phyloP scores from a whole-genome alignment of 2,888 invertebrate genomes.

The Vannuccia rotundouncinata region DNA sequence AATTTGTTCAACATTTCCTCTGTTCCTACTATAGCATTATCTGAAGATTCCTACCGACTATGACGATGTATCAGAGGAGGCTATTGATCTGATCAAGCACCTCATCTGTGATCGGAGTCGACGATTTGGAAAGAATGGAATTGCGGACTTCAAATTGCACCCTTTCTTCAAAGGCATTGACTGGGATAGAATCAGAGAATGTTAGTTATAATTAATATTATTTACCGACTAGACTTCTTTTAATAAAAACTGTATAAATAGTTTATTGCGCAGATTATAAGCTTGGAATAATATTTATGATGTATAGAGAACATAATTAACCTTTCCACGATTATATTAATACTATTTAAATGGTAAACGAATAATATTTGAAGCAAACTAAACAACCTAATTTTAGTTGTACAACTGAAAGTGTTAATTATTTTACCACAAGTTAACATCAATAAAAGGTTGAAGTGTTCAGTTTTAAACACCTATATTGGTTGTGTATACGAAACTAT shows the following conservation, averaged over 20 bases:
- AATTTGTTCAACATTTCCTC: neutral
- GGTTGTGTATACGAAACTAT: too few relatives aligned
- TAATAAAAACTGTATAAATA: too few relatives aligned
- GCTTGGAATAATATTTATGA: neutral
- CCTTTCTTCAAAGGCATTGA: constrained; percentile 89
- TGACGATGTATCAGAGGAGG: constrained; percentile 78
- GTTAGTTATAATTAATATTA: too few relatives aligned
- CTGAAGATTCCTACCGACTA: constrained; percentile 79
- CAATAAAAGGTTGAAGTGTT: too few relatives aligned
- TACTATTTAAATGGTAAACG: too few relatives aligned
- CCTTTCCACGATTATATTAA: too few relatives aligned
- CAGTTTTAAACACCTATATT: too few relatives aligned
- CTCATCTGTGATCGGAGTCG: constrained; percentile 87
- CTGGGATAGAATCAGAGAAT: constrained; percentile 68
- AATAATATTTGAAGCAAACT: too few relatives aligned
- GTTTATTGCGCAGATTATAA: neutral
- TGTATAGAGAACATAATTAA: neutral
- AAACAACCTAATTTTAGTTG: too few relatives aligned
- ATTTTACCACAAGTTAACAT: too few relatives aligned
- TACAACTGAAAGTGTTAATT: too few relatives aligned
- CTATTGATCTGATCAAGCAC: constrained; percentile 85
- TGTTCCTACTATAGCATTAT: constrained; percentile 66
- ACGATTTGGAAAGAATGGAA: constrained; percentile 85
- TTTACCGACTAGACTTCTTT: too few relatives aligned
- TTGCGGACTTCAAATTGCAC: constrained; percentile 89